A percentile compares a stretch with the other conserved stretches of the same genome.
Conservation (phyloP, 2,797 vertebrate genomes). For the Acanthurus leucopareius region DNA sequence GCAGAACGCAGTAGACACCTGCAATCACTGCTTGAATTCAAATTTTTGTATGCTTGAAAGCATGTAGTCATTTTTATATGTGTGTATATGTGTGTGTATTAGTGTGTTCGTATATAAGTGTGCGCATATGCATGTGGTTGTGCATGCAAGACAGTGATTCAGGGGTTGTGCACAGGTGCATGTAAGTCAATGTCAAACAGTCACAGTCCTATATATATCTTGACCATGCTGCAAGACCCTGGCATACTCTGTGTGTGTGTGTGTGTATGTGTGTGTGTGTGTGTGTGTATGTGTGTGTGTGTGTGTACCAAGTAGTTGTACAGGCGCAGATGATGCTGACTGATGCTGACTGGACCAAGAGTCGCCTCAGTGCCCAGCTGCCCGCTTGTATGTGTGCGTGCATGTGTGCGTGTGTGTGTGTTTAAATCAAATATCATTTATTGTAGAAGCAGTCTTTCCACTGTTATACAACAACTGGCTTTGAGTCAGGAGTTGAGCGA, state of each 20-base stretch:
- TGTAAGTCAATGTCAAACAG: slow-evolving; percentile 50
- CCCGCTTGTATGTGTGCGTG: slow-evolving; percentile 30
- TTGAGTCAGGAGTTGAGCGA: slow-evolving; percentile 58
- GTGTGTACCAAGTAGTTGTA: slow-evolving; percentile 30
- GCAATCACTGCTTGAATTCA: slow-evolving; percentile 62
- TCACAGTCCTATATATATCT: slow-evolving; percentile 29
- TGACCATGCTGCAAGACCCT: slow-evolving; percentile 38
- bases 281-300: neutral
- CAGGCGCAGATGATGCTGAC: slow-evolving; percentile 66
- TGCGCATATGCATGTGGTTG: neutral
- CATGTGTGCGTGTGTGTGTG: slow-evolving; percentile 27
- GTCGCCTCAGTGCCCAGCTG: slow-evolving; percentile 64
- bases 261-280: neutral
- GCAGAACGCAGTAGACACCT: slow-evolving; percentile 49
- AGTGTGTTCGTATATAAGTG: too few species aligned
- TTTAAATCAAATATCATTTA: slow-evolving; percentile 65
- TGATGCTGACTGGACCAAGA: slow-evolving; percentile 66
- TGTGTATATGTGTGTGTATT: neutral
- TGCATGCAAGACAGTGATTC: neutral
- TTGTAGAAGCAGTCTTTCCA: slow-evolving; percentile 55
- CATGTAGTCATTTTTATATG: slow-evolving; percentile 6
- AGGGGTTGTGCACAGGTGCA: slow-evolving; percentile 31
- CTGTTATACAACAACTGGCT: slow-evolving; percentile 70
- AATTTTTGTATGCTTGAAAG: slow-evolving; percentile 45
- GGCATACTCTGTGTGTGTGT: neutral